phyloP scores from a whole-genome alignment of 37 sponge, comb jelly and placozoan species.

The Diacarnus erythraeanus region DNA sequence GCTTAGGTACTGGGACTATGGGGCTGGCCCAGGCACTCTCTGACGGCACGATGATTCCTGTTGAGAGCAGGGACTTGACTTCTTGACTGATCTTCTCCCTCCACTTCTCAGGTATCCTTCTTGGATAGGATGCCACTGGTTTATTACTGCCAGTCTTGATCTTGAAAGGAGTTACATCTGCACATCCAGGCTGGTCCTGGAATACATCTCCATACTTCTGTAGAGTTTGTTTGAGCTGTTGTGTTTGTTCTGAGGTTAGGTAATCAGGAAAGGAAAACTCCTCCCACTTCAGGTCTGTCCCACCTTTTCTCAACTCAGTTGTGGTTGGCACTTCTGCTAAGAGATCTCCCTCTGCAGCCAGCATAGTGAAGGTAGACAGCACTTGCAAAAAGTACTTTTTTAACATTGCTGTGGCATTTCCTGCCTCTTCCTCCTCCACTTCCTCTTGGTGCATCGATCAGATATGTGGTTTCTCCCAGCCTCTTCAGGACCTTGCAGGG shows the following conservation, averaged over 20 bases:
- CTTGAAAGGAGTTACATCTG: not conserved
- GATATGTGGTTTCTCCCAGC: not conserved
- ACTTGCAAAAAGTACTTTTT: not conserved
- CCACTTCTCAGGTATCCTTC: not conserved
- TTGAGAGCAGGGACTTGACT: not conserved
- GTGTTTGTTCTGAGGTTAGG: not conserved
- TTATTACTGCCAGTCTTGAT: not conserved
- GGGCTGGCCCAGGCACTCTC: constrained; percentile 7
- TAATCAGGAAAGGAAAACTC: not conserved
- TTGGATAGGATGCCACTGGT: not conserved
- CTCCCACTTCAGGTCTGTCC: not conserved
- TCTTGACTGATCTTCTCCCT: not conserved
- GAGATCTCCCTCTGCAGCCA: not conserved
- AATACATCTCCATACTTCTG: not conserved
- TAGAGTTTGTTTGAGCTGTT: not conserved
- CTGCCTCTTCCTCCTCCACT: not conserved
- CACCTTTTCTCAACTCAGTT: not conserved
- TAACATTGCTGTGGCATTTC: not conserved
- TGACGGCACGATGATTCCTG: not conserved
- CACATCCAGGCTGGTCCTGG: not conserved
- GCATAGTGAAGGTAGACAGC: not conserved
- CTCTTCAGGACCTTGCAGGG: not conserved
- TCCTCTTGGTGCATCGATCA: not conserved
- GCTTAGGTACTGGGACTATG: not conserved
- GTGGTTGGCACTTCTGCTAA: not conserved